These are phyloP conservation scores for Pachyseris speciosa DNA, from an alignment of 64 coral and sea anemone species.

Conservation along the genomic window DNA sequence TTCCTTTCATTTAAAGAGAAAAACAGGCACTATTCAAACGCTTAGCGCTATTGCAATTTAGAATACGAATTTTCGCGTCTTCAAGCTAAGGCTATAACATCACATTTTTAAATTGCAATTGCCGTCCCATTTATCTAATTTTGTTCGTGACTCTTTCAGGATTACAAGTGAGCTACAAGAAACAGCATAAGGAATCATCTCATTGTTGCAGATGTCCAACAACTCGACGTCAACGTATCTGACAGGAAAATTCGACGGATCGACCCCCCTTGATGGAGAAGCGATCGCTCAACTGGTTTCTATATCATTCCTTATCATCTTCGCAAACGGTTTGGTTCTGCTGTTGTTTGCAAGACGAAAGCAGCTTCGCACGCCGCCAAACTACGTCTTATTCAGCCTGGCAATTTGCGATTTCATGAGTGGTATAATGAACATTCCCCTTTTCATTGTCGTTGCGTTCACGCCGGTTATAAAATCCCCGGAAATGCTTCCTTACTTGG, in stretches of 20 bases:
- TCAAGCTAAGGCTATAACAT: too few relatives aligned
- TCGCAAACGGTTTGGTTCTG: slow-evolving; percentile 3
- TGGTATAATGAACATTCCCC: slow-evolving; percentile 11
- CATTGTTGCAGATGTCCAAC: background rate
- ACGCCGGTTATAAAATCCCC: background rate
- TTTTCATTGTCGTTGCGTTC: slow-evolving; percentile 11
- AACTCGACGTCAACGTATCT: background rate
- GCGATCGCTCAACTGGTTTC: background rate
- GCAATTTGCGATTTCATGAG: background rate
- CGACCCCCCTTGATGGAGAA: background rate
- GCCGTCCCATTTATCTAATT: background rate
- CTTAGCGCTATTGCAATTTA: too few relatives aligned
- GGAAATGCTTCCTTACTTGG: background rate
- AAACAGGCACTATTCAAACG: too few relatives aligned
- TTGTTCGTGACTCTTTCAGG: too few relatives aligned
- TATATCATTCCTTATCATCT: background rate
- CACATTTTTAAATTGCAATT: too few relatives aligned
- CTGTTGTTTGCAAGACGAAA: slow-evolving; percentile 2
- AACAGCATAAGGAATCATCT: background rate
- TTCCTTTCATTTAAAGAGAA: too few relatives aligned
- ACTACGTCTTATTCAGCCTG: slow-evolving; percentile 14
- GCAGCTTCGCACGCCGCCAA: background rate
- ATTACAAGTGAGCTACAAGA: background rate
- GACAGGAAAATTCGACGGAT: background rate
- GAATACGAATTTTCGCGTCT: too few relatives aligned